Percentiles rank a stretch among this genome's conserved stretches.
Evolutionary conservation across 2,888 invertebrate species (phyloP).

Genomic region (Sesia apiformis): DNA sequence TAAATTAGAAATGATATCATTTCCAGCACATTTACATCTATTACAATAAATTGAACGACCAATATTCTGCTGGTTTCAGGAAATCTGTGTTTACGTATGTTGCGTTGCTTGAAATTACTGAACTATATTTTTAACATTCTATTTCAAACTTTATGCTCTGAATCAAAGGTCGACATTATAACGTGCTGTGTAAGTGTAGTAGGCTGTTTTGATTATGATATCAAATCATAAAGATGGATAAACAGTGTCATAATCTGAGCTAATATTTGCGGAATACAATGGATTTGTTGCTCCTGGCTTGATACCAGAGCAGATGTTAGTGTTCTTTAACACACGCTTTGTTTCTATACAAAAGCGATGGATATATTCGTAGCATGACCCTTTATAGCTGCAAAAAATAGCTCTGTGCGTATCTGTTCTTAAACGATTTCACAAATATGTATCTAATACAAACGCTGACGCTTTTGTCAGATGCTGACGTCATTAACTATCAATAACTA

Average conservation of each 20-base stretch:
- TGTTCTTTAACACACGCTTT: background rate
- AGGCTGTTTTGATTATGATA: background rate
- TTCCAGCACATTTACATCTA: background rate
- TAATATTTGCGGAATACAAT: conserved; percentile 18
- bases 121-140: background rate
- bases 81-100: conserved; percentile 3
- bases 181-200: background rate
- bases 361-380: too few relatives aligned
- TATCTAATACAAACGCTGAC: too few relatives aligned
- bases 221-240: conserved; percentile 12
- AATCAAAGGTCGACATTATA: background rate
- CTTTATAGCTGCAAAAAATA: too few relatives aligned
- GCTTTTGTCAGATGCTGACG: too few relatives aligned
- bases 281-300: background rate
- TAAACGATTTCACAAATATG: too few relatives aligned
- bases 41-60: background rate
- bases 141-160: background rate
- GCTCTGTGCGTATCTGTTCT: too few relatives aligned
- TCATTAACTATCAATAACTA: too few relatives aligned
- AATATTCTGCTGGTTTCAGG: conserved; percentile 3
- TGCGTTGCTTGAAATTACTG: background rate
- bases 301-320: background rate
- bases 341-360: background rate
- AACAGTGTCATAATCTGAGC: conserved; percentile 26
- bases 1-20: background rate